Conservation (phyloP, 2,113 vertebrate genomes). For the Forbesichthys agassizii region DNA sequence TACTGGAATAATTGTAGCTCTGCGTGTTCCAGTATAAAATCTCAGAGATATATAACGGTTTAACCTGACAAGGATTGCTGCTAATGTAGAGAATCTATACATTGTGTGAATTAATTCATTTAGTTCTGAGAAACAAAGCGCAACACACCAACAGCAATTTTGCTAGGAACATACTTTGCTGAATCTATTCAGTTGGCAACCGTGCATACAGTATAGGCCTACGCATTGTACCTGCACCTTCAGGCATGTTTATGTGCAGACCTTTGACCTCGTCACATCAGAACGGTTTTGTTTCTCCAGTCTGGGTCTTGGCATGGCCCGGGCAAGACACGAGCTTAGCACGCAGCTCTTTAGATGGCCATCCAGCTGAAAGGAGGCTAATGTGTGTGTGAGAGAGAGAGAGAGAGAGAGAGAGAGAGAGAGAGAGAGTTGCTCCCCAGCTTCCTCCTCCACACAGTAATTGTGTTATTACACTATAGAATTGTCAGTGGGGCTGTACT, state of each 20-base stretch:
- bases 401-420: conserved; percentile 8
- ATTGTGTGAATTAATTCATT: no score
- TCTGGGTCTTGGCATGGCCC: neutral
- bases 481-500: conserved; percentile 55
- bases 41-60: no score
- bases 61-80: no score
- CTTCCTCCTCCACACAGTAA: conserved; percentile 38
- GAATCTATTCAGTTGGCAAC: no score
- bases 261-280: neutral
- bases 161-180: no score
- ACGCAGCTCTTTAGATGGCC: conserved; percentile 9
- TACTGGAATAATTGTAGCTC: no score
- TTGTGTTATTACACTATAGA: conserved; percentile 61
- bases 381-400: no score
- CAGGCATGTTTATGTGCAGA: neutral
- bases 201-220: no score
- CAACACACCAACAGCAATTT: no score
- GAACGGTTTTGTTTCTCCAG: neutral
- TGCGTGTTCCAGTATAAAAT: no score
- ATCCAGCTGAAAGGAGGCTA: conserved; percentile 48
- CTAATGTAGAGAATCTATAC: no score
- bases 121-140: no score
- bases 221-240: neutral
- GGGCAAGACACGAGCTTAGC: neutral
- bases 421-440: conserved; percentile 17